Evolutionary conservation across 2,113 vertebrate species (phyloP).

Genomic region (human): GRCh38 chr2:237055001-237055500

Average conservation of each 20-base stretch:
- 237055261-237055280: neutral
- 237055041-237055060: rapidly evolving
- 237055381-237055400: neutral
- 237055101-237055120: no score
- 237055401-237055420: no score
- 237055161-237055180: rapidly evolving
- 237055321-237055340: neutral
- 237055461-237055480: neutral
- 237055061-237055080: rapidly evolving
- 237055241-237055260: neutral
- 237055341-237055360: neutral
- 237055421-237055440: neutral
- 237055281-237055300: neutral
- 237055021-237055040: neutral
- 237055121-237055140: neutral
- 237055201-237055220: neutral
- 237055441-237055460: neutral
- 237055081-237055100: rapidly evolving
- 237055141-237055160: rapidly evolving
- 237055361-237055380: neutral
- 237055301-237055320: neutral
- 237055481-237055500: neutral
- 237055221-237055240: neutral
- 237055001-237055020: neutral
- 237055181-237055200: neutral